phyloP scores from a whole-genome alignment of 2,797 vertebrate genomes.

The Psittacula derbiana region DNA sequence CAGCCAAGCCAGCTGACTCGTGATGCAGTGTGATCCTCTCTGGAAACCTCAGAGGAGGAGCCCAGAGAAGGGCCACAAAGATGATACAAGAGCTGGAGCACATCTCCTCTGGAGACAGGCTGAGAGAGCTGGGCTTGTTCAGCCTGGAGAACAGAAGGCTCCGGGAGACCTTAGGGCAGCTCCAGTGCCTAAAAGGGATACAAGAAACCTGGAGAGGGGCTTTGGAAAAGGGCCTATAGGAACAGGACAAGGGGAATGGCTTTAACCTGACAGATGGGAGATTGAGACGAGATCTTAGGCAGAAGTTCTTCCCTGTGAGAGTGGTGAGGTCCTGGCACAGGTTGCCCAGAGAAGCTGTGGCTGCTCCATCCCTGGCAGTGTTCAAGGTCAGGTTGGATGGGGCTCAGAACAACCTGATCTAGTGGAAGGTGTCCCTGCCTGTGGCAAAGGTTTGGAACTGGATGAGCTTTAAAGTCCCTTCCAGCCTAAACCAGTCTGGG shows the following conservation, averaged over 20 bases:
- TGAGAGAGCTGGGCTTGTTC: neutral
- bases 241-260: neutral
- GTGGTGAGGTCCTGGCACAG: neutral
- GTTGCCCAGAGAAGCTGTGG: neutral
- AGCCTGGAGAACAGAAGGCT: neutral
- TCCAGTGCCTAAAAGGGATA: neutral
- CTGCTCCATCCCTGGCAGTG: neutral
- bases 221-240: neutral
- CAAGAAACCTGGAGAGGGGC: neutral
- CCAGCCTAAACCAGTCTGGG: neutral
- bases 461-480: neutral
- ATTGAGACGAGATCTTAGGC: neutral
- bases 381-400: neutral
- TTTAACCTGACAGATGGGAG: neutral
- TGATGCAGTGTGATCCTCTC: accelerated
- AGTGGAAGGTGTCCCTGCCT: neutral
- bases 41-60: neutral
- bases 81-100: neutral
- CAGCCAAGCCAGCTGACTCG: neutral
- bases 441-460: neutral
- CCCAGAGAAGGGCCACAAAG: neutral
- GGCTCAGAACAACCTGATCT: neutral
- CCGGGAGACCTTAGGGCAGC: neutral
- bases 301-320: neutral
- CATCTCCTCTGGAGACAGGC: neutral